Conservation (phyloP, 2,113 vertebrate genomes). For the Dissostichus mawsoni region DNA sequence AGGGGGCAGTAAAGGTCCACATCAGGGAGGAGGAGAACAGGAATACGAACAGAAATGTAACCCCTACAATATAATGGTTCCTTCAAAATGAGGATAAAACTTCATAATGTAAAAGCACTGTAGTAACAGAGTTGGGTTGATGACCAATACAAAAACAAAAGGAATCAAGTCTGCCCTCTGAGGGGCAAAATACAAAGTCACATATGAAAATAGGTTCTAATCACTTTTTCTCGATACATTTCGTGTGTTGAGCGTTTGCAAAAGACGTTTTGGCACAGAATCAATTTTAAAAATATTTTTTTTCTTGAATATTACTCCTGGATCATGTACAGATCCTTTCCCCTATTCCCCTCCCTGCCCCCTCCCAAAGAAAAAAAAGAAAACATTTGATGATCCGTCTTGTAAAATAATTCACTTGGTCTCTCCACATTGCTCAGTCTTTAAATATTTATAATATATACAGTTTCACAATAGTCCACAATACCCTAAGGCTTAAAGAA, state of each 20-base stretch:
- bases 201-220: constrained; percentile 97
- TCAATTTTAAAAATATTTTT: constrained; percentile 87
- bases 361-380: constrained; percentile 26
- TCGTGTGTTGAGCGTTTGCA: constrained; percentile 80
- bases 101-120: constrained; percentile 66
- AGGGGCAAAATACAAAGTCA: constrained; percentile 95
- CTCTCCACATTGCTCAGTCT: constrained; percentile 78
- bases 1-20: constrained; percentile 75
- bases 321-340: constrained; percentile 45
- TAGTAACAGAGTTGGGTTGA: constrained; percentile 63
- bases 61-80: constrained; percentile 59
- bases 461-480: constrained; percentile 88
- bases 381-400: constrained; percentile 68
- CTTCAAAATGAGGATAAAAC: constrained; percentile 59
- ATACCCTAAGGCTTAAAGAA: constrained; percentile 74
- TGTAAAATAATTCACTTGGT: constrained; percentile 80
- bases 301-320: constrained; percentile 61
- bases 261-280: constrained; percentile 98
- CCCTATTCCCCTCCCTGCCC: constrained; percentile 38
- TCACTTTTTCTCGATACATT: constrained; percentile 69
- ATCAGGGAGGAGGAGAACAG: constrained; percentile 34
- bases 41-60: constrained; percentile 42
- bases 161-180: constrained; percentile 87
- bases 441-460: constrained; percentile 97
- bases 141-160: constrained; percentile 73